Conservation (phyloP, 2,888 invertebrate species). For the Tipula lateralis region DNA sequence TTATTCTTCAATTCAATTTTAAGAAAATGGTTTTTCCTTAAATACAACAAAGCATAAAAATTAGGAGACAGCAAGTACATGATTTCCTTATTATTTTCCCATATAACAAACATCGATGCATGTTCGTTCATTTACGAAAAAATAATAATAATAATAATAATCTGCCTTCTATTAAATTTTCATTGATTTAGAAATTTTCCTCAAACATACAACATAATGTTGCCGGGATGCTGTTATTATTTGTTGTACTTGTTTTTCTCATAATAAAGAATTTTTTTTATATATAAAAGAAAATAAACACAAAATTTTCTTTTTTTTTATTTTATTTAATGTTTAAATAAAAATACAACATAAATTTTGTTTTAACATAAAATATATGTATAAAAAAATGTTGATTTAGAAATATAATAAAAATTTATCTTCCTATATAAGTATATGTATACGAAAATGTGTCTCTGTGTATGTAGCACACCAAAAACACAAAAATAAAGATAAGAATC, state of each 20-base stretch:
- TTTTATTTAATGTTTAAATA: constrained; percentile 12
- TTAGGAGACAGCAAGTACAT: not conserved
- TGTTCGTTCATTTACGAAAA: not conserved
- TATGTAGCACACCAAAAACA: not conserved
- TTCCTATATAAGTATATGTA: not conserved
- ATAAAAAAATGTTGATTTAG: not conserved
- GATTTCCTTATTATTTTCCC: not conserved
- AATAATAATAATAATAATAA: too few relatives aligned
- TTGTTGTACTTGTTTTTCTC: not conserved
- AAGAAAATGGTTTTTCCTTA: not conserved
- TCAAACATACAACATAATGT: not conserved
- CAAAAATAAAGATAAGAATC: not conserved
- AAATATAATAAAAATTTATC: constrained; percentile 19
- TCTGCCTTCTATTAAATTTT: not conserved
- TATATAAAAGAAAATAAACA: not conserved
- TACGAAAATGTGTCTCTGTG: not conserved
- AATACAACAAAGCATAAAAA: not conserved
- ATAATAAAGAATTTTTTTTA: not conserved
- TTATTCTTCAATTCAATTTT: not conserved
- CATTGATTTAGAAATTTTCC: not conserved
- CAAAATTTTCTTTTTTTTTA: not conserved
- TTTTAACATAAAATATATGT: not conserved
- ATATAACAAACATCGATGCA: not conserved
- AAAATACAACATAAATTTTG: constrained; percentile 24
- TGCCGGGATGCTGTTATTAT: not conserved